Percentiles rank a stretch among this genome's conserved stretches.
Evolutionary conservation across 2,113 vertebrate genomes (phyloP).

Genomic region (Microcebus tavaratra): DNA sequence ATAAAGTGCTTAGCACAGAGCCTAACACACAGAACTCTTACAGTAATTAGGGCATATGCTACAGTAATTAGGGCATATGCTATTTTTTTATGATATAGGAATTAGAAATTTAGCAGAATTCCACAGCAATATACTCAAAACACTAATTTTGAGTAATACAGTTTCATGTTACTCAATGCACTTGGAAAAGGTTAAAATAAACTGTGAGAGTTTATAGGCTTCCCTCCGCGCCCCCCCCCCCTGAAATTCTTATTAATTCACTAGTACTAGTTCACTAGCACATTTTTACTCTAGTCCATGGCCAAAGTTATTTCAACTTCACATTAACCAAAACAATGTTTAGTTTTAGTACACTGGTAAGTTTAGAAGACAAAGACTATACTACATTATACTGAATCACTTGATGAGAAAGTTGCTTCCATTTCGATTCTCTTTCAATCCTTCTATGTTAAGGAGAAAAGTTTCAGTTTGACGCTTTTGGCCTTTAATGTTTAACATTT

Average conservation of each 20-base stretch:
- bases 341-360: neutral
- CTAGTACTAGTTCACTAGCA: slow-evolving; percentile 11
- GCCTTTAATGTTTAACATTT: neutral
- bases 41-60: neutral
- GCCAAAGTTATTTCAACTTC: slow-evolving; percentile 27
- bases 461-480: neutral
- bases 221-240: too few relatives aligned
- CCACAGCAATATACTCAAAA: neutral
- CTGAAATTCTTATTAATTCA: neutral
- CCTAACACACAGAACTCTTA: neutral
- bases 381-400: neutral
- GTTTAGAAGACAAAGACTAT: neutral
- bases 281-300: neutral
- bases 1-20: too few relatives aligned
- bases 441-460: neutral
- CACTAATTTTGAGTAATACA: neutral
- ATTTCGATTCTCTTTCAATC: neutral
- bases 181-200: neutral
- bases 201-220: neutral
- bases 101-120: slow-evolving; percentile 30
- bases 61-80: too few relatives aligned
- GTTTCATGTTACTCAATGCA: neutral
- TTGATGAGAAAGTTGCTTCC: neutral
- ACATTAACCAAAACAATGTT: slow-evolving; percentile 13
- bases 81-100: neutral